Evolutionary conservation across 2,113 vertebrate genomes (phyloP).

Genomic region (Eonycteris spelaea): DNA sequence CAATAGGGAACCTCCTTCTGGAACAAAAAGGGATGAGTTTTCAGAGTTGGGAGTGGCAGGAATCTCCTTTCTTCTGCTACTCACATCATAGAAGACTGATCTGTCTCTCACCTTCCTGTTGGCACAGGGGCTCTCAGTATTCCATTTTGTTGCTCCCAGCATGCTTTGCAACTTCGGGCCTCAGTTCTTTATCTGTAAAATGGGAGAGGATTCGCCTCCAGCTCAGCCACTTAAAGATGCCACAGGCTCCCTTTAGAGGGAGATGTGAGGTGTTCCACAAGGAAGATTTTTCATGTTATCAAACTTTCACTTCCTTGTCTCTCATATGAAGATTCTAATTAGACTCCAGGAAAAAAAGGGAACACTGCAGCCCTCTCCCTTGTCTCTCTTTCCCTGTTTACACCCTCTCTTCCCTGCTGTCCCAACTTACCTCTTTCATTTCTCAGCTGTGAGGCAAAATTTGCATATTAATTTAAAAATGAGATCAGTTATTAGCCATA

Average conservation of each 20-base stretch:
- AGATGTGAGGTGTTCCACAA: background rate
- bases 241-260: background rate
- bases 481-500: conserved; percentile 74
- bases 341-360: background rate
- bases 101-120: background rate
- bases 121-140: background rate
- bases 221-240: too few species aligned
- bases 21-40: background rate
- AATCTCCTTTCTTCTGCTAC: background rate
- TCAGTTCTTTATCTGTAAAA: background rate
- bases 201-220: background rate
- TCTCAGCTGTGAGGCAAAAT: conserved; percentile 42
- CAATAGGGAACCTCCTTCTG: background rate
- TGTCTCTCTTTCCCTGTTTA: background rate
- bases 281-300: background rate
- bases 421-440: background rate
- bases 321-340: background rate
- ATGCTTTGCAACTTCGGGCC: background rate
- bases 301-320: background rate
- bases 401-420: background rate
- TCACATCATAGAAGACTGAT: background rate
- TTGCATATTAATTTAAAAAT: conserved; percentile 78
- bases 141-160: background rate
- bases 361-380: background rate
- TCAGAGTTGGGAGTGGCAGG: background rate